phyloP scores from a whole-genome alignment of 2,888 invertebrate species.

The Brassicogethes aeneus region DNA sequence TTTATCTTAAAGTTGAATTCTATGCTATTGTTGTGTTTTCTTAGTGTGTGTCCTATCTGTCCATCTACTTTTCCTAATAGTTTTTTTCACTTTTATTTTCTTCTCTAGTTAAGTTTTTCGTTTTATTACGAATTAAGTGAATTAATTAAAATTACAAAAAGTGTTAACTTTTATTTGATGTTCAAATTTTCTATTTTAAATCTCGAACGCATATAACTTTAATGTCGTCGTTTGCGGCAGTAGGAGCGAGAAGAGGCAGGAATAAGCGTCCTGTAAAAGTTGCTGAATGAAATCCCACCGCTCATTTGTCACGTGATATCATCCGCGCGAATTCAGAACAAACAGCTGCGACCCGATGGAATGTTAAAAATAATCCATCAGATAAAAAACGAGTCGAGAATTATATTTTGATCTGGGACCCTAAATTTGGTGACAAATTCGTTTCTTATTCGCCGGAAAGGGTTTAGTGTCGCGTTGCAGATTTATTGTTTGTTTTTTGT shows the following conservation, averaged over 20 bases:
- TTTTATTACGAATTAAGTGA: no score
- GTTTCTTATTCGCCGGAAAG: slow-evolving; percentile 15
- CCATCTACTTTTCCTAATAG: no score
- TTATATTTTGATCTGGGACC: neutral
- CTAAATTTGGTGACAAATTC: neutral
- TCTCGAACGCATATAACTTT: no score
- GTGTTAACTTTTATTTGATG: no score
- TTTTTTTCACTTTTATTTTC: no score
- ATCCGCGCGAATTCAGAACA: neutral
- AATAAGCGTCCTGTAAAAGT: neutral
- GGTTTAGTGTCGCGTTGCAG: slow-evolving; percentile 24
- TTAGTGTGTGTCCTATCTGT: no score
- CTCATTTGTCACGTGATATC: neutral
- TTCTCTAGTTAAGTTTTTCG: no score
- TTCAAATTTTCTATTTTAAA: no score
- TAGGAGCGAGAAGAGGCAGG: no score
- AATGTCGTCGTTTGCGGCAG: neutral
- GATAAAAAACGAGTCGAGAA: neutral
- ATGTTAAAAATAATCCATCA: slow-evolving; percentile 1
- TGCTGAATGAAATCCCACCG: neutral
- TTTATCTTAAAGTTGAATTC: no score
- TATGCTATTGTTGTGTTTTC: no score
- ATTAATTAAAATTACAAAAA: no score
- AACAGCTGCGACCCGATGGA: neutral
- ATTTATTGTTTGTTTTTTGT: slow-evolving; percentile 19